Evolutionary conservation across 2,113 vertebrate genomes (phyloP).

Genomic region (Prunella himalayana): DNA sequence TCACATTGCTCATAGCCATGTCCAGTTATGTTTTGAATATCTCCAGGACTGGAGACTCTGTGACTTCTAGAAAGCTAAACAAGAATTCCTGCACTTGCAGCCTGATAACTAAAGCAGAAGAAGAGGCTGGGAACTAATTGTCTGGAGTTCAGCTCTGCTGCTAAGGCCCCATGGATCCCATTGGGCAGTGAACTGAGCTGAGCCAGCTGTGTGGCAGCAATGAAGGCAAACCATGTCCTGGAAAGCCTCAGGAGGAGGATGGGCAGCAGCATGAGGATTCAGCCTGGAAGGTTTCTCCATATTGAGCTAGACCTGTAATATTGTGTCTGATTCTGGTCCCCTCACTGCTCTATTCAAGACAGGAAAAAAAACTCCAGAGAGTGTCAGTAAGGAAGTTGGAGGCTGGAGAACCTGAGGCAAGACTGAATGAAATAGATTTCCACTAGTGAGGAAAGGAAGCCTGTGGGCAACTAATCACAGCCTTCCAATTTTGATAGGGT

Average conservation of each 20-base stretch:
- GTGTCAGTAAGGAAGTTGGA: not conserved
- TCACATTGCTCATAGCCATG: not conserved
- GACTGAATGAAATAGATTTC: not conserved
- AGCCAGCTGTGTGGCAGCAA: not conserved
- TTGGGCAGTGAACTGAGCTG: not conserved
- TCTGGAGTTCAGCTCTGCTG: not conserved
- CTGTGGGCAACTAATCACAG: not conserved
- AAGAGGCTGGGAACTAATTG: not conserved
- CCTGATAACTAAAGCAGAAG: not conserved
- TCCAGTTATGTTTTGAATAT: not conserved
- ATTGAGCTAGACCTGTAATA: not conserved
- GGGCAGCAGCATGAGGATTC: not conserved
- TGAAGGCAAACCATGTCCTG: not conserved
- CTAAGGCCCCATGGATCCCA: accelerated
- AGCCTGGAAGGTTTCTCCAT: not conserved
- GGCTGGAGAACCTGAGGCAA: not conserved
- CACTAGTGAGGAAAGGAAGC: not conserved
- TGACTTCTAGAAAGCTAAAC: not conserved
- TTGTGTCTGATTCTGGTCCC: not conserved
- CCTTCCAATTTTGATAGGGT: not conserved
- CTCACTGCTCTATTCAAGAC: not conserved
- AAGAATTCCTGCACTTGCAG: not conserved
- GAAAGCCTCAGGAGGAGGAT: not conserved
- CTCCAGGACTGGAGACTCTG: not conserved
- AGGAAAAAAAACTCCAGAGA: not conserved